Evolutionary conservation across 2,797 vertebrate genomes (phyloP).

Genomic region (Hoplostethus mediterraneus): DNA sequence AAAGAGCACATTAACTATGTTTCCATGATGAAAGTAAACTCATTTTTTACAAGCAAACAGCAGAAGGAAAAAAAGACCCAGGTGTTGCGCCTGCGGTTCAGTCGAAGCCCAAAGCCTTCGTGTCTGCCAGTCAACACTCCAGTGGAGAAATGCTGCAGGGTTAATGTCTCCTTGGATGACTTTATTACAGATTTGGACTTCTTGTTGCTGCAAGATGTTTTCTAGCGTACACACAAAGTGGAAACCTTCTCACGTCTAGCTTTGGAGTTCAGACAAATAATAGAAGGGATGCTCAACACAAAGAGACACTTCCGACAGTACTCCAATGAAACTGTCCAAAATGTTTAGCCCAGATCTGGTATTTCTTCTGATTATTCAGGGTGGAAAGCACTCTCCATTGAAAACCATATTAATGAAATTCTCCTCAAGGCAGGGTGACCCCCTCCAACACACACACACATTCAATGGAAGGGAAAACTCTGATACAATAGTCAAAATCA

Average conservation of each 20-base stretch:
- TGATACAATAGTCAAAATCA: neutral
- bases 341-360: too few species aligned
- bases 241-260: neutral
- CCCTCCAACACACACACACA: neutral
- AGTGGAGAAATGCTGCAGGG: neutral
- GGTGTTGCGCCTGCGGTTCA: conserved; percentile 26
- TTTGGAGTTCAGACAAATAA: neutral
- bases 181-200: conserved; percentile 11
- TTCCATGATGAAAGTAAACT: neutral
- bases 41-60: neutral
- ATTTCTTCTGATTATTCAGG: too few species aligned
- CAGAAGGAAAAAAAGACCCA: conserved; percentile 37
- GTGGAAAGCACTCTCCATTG: too few species aligned
- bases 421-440: neutral
- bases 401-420: too few species aligned
- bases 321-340: too few species aligned
- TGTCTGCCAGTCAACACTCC: conserved; percentile 28
- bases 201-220: conserved; percentile 14
- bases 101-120: conserved; percentile 24
- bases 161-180: conserved; percentile 27
- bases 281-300: too few species aligned
- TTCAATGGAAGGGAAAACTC: neutral
- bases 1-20: neutral
- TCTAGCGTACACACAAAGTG: conserved; percentile 9
- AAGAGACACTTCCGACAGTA: too few species aligned